Evolutionary conservation across 2,888 invertebrate species (phyloP), one percentile per base, ranked within the genome.

Genomic region (Chrysotoxum bicinctum): DNA sequence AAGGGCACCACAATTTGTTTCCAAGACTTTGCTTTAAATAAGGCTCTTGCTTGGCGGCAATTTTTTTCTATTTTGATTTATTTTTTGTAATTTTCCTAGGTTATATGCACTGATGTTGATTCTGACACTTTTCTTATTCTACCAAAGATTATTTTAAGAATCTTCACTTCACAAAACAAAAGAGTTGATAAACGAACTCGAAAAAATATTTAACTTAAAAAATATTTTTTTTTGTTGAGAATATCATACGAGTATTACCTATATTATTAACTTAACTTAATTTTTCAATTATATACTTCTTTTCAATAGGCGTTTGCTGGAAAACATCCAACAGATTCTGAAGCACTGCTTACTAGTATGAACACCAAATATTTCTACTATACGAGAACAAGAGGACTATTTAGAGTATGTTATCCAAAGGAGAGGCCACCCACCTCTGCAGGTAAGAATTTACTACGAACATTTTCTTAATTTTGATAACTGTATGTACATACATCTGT

Each of bases 381-480:
- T 93, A 97, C 98, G 86, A 95, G 98, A 92, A 98, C 98, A 91
- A 95, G 97, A 91, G 98, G 98, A 87, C 94, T 98, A 74, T 98
- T 98, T 94, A 94, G 98, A 92, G 95, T 97, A 92, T 98, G 98
- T 92, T 98, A 98, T 92, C 98, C 98, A 45, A 97, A 97, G 92
- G 97, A 97, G 89, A 94, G 97, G 86, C 98, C 98, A 84, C 96
- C 96, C 60, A 94, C 94, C 72, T 89, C 90, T 45, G 89, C 92
- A 91, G 96, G 97, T 97, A 93, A 93, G 92, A 45, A 0, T 8
- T 48, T 9, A 30, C 19, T 16, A 60, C 1, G 23, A 1, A 60
- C 1, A 45, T 5, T 1, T 45, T 8, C 45, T 19, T 45, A 19
- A 19, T 19, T 45, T 19, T 45, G 1, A 43, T 16, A 21, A 14